Percentiles rank a stretch among this genome's conserved stretches.
Conservation (phyloP, 2,888 invertebrate genomes). For the Pammene aurita region DNA sequence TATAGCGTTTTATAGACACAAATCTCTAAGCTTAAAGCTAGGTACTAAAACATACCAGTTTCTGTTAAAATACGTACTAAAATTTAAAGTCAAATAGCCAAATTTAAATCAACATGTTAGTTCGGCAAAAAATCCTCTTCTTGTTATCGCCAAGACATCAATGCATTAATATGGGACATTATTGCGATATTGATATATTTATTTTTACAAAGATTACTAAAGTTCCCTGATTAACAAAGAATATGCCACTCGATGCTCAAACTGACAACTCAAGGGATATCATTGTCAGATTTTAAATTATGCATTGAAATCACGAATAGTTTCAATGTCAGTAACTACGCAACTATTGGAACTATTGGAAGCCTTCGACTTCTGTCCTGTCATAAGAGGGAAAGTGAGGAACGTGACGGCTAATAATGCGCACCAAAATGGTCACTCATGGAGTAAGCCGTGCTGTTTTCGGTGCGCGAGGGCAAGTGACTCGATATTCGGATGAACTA, state of each 20-base stretch:
- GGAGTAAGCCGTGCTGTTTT: slow-evolving; percentile 34
- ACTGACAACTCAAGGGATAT: slow-evolving; percentile 17
- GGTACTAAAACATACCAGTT: no score
- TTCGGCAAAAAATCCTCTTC: no score
- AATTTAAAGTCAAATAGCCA: no score
- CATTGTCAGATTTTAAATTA: slow-evolving; percentile 1
- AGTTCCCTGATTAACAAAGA: not conserved
- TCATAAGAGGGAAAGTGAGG: slow-evolving; percentile 66
- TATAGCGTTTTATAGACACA: no score
- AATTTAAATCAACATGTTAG: no score
- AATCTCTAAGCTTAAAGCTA: no score
- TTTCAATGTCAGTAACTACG: slow-evolving; percentile 57
- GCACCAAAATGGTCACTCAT: slow-evolving; percentile 46
- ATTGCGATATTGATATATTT: not conserved
- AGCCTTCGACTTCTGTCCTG: slow-evolving; percentile 59
- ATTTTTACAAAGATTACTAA: not conserved
- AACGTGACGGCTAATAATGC: slow-evolving; percentile 62
- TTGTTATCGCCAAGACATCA: not conserved
- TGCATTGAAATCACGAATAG: slow-evolving; percentile 38
- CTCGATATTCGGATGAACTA: not conserved
- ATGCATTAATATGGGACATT: not conserved
- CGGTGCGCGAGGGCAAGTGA: not conserved
- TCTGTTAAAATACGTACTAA: no score
- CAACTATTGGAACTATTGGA: slow-evolving; percentile 46
- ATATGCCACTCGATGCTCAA: slow-evolving; percentile 7